Evolutionary conservation across 2,797 vertebrate species (phyloP), one percentile per base, ranked within the genome.

Genomic region (Falco rusticolus): DNA sequence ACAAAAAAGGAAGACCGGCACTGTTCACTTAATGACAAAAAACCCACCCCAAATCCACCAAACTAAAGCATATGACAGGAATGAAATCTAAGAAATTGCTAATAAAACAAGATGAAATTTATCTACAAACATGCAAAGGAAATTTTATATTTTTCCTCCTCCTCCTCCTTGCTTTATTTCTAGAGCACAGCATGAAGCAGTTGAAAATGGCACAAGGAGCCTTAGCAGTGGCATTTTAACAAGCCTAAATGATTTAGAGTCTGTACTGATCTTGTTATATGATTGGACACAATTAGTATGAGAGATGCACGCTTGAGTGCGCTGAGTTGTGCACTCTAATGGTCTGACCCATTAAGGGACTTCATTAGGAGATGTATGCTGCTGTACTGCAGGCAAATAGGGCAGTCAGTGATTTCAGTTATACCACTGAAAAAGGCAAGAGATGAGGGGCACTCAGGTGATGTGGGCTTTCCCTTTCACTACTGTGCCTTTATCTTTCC

Each of bases 281-380:
- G 93, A 96, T 94, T 98, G 89, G 88, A 87, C 71, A 81, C 88
- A 93, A 93, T 98, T 98, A 97, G 84, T 77, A 97, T 80, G 94
- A 97, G 91, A 61, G 54, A 89, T 80, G 63, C 79, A 92, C 92
- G 87, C 81, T 94, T 91, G 84, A 94, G 57, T 85, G 86, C 92
- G 33, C 74, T 80, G 78, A 87, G 93, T 53, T 96, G 63, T 91
- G 75, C 94, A 87, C 87, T 95, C 89, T 96, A 72, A 74, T 87
- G 91, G 79, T 53, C 51, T 94, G 83, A 91, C 71, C 88, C 93
- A 60, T 56, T 95, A 70, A 89, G 70, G 70, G 63, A 59, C 74
- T 96, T 90, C 10, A 5, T 51, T 61, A 54, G 74, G 69, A 82
- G 69, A 72, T 66, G 17, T 60, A 15, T 71, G 51, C 31, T 85